Evolutionary conservation across 2,113 vertebrate genomes (phyloP), one percentile per base, ranked within the genome.

Genomic region (Cygnus buccinator): DNA sequence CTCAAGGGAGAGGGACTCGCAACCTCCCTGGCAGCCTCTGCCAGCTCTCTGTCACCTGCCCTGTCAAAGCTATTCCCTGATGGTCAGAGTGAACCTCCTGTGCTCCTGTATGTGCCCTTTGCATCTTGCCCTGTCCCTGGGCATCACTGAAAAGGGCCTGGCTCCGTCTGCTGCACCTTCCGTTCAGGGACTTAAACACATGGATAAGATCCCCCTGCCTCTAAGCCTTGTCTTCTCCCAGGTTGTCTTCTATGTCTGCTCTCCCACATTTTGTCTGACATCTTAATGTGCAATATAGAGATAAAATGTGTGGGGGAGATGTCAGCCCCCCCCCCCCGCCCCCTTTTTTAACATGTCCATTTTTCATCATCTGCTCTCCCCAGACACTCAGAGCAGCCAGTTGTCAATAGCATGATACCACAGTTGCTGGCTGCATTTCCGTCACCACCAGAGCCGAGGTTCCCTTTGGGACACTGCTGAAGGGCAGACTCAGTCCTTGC

Each of bases 381-480:
- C 39, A n/a, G 46, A 31, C 1, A 8, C 9, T 9, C 46, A 29
- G 67, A 65, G n/a, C 72, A 46, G 26, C 2, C 58, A 55, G 20
- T 6, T 62, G n/a, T 71, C 48, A 18, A 21, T 20, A 52, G 23
- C 11, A 39, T 0, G 0, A 0, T 50, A 17, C 26, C 37, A 89
- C 5, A 70, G 41, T 6, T 76, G 16, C 31, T 65, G 63, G 10
- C 21, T 66, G 28, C 43, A 31, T 75, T 43, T 84, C 26, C 44
- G 21, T 6, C 52, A 46, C 18, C 7, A 22, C 57, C 18, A 61
- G 9, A 1, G 29, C 8, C 3, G 4, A 75, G 13, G 35, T 41
- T 94, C 35, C 59, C 61, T 16, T 66, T 44, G 48, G 55, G 35
- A 26, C 11, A 9, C 9, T 76, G 44, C 48, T 4, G 6, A 82